A percentile compares a stretch with the other conserved stretches of the same genome.
phyloP scores from a whole-genome alignment of 1,140 invertebrate species.

The Temnothorax curvispinosus region DNA sequence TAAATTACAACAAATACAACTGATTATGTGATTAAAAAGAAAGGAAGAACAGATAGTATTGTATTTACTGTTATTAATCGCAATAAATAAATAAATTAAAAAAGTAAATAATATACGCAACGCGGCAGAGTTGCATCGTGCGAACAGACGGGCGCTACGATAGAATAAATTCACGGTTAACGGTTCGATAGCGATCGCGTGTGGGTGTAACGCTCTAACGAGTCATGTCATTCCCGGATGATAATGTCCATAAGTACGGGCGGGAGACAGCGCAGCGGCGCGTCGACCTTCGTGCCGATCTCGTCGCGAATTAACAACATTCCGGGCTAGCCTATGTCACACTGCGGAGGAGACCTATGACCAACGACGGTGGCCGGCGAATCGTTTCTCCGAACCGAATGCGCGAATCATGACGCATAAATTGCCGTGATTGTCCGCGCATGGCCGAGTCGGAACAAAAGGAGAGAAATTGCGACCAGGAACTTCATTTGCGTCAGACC shows the following conservation, averaged over 20 bases:
- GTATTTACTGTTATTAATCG: not conserved
- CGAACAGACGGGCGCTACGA: conserved; percentile 1
- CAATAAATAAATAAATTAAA: not conserved
- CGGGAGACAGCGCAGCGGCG: conserved; percentile 61
- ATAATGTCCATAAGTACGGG: not conserved
- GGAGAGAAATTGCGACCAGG: conserved; percentile 54
- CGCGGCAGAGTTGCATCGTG: not conserved
- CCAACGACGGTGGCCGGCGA: conserved; percentile 15
- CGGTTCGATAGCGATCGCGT: conserved; percentile 62
- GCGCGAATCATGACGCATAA: conserved; percentile 58
- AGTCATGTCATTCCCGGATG: conserved; percentile 53
- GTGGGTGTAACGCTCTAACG: conserved; percentile 52
- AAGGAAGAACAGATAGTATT: not conserved
- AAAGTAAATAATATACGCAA: not conserved
- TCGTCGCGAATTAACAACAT: conserved; percentile 66
- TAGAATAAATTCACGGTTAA: conserved; percentile 62
- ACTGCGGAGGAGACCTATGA: conserved; percentile 52
- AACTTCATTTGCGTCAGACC: conserved; percentile 49
- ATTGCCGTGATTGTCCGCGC: conserved; percentile 53
- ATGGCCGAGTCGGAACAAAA: conserved; percentile 48
- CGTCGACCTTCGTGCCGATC: conserved; percentile 67
- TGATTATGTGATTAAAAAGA: not conserved
- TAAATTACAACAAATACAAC: not conserved
- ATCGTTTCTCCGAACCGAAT: conserved; percentile 59
- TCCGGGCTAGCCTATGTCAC: conserved; percentile 64